phyloP scores from a whole-genome alignment of 2,797 vertebrate genomes.

The Menidia menidia region DNA sequence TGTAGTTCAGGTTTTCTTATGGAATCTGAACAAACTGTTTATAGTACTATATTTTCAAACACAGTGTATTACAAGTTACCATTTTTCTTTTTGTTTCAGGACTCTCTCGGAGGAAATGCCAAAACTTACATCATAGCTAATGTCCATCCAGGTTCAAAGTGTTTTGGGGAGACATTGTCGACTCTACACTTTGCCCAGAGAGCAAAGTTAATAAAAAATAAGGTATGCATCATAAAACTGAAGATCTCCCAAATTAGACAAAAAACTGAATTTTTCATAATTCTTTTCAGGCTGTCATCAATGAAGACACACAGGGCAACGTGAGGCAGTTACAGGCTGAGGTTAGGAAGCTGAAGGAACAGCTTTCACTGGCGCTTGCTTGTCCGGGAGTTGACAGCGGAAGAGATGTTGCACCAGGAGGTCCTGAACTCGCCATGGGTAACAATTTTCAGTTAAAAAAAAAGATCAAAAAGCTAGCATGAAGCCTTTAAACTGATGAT shows the following conservation, averaged over 20 bases:
- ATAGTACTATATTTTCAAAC: not conserved
- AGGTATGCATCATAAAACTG: conserved; percentile 78
- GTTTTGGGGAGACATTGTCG: conserved; percentile 95
- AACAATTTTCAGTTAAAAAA: conserved; percentile 17
- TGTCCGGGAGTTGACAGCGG: conserved; percentile 44
- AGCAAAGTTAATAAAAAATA: conserved; percentile 98
- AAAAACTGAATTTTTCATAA: not conserved
- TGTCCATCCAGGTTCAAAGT: conserved; percentile 95
- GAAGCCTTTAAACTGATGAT: not conserved
- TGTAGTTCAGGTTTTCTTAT: not conserved
- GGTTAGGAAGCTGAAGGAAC: conserved; percentile 93
- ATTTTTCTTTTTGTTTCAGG: conserved; percentile 78
- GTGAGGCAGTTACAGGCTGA: conserved; percentile 94
- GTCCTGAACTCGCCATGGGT: conserved; percentile 68
- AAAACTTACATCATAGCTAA: conserved; percentile 97
- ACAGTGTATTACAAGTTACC: not conserved
- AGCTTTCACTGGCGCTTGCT: conserved; percentile 82
- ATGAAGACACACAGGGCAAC: conserved; percentile 96
- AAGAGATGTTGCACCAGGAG: conserved; percentile 68
- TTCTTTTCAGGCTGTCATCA: conserved; percentile 88
- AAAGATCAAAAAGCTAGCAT: not conserved
- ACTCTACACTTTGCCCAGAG: conserved; percentile 96
- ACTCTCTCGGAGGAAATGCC: conserved; percentile 97
- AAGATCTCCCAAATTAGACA: not conserved
- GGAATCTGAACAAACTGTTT: not conserved